Percentiles rank a stretch among this genome's conserved stretches.
phyloP scores from a whole-genome alignment of 2,797 vertebrate species.

The Sebastes taczanowskii region DNA sequence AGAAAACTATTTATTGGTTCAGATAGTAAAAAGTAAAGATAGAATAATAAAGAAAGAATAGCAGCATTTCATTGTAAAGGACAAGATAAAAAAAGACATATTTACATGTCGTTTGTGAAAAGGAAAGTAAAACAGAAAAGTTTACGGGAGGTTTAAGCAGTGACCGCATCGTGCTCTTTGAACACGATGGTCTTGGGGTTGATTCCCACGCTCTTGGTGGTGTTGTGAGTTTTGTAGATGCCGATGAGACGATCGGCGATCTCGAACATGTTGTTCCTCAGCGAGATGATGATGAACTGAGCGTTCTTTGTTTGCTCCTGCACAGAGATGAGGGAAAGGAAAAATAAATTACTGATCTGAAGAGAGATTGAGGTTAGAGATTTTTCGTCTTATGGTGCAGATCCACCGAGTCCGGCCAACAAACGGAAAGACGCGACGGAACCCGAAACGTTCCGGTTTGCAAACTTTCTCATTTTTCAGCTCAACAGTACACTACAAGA shows the following conservation, averaged over 20 bases:
- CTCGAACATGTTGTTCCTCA: slow-evolving; percentile 99
- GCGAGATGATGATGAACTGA: slow-evolving; percentile 98
- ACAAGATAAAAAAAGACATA: slow-evolving; percentile 25
- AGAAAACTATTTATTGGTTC: slow-evolving; percentile 52
- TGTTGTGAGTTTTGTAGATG: slow-evolving; percentile 96
- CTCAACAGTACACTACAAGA: no score
- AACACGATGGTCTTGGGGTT: slow-evolving; percentile 92
- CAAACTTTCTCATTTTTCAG: no score
- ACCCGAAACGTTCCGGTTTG: no score
- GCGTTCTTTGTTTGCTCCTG: slow-evolving; percentile 99
- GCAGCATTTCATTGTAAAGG: slow-evolving; percentile 55
- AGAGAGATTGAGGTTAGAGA: neutral
- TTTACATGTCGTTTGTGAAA: slow-evolving; percentile 45
- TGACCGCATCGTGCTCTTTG: slow-evolving; percentile 77
- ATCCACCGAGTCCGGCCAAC: no score
- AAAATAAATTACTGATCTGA: neutral
- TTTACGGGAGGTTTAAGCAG: slow-evolving; percentile 10
- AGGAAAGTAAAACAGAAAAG: neutral
- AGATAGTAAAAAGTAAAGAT: neutral
- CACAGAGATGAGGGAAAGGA: slow-evolving; percentile 9
- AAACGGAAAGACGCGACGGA: no score
- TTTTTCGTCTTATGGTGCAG: neutral
- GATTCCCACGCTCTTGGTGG: slow-evolving; percentile 92
- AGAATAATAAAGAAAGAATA: slow-evolving; percentile 36
- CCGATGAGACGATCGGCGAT: slow-evolving; percentile 95